Conservation (phyloP, 1,140 invertebrate genomes). For the Coenobita brevimanus region DNA sequence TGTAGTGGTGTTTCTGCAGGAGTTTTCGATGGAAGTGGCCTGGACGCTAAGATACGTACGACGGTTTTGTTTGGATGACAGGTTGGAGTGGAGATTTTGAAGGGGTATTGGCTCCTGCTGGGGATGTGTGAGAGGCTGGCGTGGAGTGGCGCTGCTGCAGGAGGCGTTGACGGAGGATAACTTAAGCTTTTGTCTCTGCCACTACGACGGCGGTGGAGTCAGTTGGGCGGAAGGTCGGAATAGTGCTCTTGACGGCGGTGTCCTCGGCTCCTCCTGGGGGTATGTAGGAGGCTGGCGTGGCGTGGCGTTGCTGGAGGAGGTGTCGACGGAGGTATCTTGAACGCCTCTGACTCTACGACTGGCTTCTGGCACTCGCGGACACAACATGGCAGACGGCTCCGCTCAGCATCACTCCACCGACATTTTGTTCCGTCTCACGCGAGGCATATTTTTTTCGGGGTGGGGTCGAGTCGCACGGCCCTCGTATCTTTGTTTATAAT, state of each 20-base stretch:
- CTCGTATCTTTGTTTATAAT: too few species aligned
- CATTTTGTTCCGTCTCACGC: constrained; percentile 44
- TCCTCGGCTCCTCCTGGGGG: background rate
- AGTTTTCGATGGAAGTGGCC: too few species aligned
- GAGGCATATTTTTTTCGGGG: constrained; percentile 12
- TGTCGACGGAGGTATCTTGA: too few species aligned
- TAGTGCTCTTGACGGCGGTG: background rate
- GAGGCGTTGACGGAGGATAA: too few species aligned
- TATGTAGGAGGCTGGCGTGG: background rate
- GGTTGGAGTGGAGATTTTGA: too few species aligned
- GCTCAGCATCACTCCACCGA: constrained; percentile 31
- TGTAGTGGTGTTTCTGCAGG: background rate
- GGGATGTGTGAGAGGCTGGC: background rate
- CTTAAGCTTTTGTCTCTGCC: background rate
- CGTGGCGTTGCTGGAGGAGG: background rate
- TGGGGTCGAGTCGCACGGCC: too few species aligned
- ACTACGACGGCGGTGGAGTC: constrained; percentile 12
- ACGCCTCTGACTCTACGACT: too few species aligned
- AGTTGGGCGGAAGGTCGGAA: background rate
- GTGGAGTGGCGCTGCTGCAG: background rate
- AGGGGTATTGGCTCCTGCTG: too few species aligned
- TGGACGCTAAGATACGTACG: too few species aligned
- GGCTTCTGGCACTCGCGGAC: constrained; percentile 16
- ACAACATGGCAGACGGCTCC: constrained; percentile 57
- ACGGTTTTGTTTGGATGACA: too few species aligned